Percentiles rank a stretch among this genome's conserved stretches.
Evolutionary conservation across 35 echinoderm and acorn worm species (phyloP).

Genomic region (Ptychodera flava): DNA sequence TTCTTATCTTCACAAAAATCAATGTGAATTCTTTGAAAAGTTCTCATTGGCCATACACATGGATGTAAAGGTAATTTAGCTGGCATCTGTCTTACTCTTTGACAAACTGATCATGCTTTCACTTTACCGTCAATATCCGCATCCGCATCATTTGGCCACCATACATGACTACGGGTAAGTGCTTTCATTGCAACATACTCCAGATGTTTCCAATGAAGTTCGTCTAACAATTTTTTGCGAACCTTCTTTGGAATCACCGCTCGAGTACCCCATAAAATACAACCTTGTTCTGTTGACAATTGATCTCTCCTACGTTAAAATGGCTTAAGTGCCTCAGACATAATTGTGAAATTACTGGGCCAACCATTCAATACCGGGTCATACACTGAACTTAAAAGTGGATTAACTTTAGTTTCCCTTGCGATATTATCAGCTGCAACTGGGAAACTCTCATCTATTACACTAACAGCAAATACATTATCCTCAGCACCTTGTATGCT

Average conservation of each 20-base stretch:
- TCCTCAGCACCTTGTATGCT: no score
- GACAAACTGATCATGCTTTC: constrained; percentile 19
- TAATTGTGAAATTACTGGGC: no score
- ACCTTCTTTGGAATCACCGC: constrained; percentile 27
- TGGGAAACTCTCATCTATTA: no score
- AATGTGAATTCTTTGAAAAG: constrained; percentile 38
- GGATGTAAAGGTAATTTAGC: constrained; percentile 27
- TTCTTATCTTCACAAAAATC: constrained; percentile 24
- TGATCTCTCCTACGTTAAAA: not conserved
- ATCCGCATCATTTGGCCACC: constrained; percentile 47
- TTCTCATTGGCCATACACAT: constrained; percentile 19
- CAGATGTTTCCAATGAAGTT: constrained; percentile 61
- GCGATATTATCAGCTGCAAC: no score
- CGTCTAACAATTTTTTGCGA: constrained; percentile 17
- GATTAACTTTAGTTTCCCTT: no score
- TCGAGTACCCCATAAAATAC: not conserved
- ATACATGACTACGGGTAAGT: constrained; percentile 48
- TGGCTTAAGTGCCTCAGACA: not conserved
- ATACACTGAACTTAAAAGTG: no score
- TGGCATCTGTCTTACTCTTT: not conserved
- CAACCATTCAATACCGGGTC: no score
- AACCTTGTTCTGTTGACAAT: not conserved
- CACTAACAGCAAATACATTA: no score
- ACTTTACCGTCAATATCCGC: constrained; percentile 26
- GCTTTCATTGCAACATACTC: constrained; percentile 50